Conservation (phyloP, 2,888 invertebrate genomes). For the Lochmaea capreae region DNA sequence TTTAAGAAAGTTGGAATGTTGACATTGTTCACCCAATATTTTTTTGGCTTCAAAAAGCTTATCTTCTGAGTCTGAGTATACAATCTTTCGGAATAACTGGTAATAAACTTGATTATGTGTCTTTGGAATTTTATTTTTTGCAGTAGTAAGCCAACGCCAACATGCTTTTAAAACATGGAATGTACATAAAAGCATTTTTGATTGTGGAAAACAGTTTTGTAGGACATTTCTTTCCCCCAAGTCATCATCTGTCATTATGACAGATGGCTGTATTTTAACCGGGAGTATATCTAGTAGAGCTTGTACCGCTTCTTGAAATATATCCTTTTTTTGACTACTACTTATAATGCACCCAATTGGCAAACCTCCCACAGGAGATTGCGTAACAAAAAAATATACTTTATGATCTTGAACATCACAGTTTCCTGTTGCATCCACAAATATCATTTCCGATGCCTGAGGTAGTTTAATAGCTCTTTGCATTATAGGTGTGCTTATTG, state of each 20-base stretch:
- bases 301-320: constrained; percentile 5
- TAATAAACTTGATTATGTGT: too few species aligned
- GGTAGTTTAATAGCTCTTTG: constrained; percentile 28
- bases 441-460: constrained; percentile 33
- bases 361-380: constrained; percentile 39
- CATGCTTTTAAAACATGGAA: constrained; percentile 38
- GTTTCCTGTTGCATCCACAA: constrained; percentile 40
- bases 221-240: constrained; percentile 38
- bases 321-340: constrained; percentile 36
- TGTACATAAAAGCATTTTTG: constrained; percentile 31
- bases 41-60: too few species aligned
- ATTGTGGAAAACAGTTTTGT: constrained; percentile 29
- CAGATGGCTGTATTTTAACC: constrained; percentile 32
- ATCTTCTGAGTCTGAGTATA: too few species aligned
- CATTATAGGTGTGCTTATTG: constrained; percentile 40
- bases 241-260: constrained; percentile 44
- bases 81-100: too few species aligned
- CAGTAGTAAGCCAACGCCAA: constrained; percentile 38
- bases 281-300: constrained; percentile 36
- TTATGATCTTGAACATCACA: constrained; percentile 36
- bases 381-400: constrained; percentile 41
- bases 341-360: constrained; percentile 42
- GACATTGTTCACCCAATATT: not conserved
- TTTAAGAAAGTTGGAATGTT: constrained; percentile 7
- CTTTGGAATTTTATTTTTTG: constrained; percentile 29